phyloP scores from a whole-genome alignment of 1,140 invertebrate genomes.

The Drosophila sulfurigaster region DNA sequence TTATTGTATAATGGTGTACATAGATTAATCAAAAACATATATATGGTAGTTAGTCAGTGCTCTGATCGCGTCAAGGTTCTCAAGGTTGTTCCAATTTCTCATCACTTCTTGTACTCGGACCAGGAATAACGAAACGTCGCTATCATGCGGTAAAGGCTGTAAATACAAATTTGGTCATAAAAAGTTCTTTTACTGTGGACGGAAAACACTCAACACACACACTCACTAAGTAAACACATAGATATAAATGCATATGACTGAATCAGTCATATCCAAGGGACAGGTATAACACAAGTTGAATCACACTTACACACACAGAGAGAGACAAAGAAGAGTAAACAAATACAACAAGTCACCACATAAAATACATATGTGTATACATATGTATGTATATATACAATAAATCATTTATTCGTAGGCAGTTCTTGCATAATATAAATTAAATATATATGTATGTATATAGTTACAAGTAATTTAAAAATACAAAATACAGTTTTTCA shows the following conservation, averaged over 20 bases:
- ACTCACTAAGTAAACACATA: not conserved
- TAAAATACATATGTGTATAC: constrained; percentile 38
- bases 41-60: not conserved
- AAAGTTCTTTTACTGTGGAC: constrained; percentile 38
- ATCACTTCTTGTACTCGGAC: constrained; percentile 70
- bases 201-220: constrained; percentile 18
- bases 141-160: constrained; percentile 78
- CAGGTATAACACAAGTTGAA: constrained; percentile 7
- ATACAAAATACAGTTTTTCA: constrained; percentile 82
- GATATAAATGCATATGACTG: constrained; percentile 30
- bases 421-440: constrained; percentile 84
- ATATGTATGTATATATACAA: constrained; percentile 61
- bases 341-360: constrained; percentile 47
- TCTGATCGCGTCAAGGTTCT: constrained; percentile 14
- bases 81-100: not conserved
- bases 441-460: constrained; percentile 80
- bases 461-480: constrained; percentile 83
- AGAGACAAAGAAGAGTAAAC: constrained; percentile 17
- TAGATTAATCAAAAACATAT: constrained; percentile 13
- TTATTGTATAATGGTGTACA: constrained; percentile 12
- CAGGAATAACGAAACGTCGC: constrained; percentile 71
- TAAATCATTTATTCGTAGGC: constrained; percentile 82
- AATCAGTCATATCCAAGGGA: constrained; percentile 14
- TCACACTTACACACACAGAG: not conserved
- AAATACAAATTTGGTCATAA: constrained; percentile 73